These are phyloP conservation scores for Scaptomyza reducta DNA, from an alignment of 2,888 invertebrate species.

Conservation along the genomic window DNA sequence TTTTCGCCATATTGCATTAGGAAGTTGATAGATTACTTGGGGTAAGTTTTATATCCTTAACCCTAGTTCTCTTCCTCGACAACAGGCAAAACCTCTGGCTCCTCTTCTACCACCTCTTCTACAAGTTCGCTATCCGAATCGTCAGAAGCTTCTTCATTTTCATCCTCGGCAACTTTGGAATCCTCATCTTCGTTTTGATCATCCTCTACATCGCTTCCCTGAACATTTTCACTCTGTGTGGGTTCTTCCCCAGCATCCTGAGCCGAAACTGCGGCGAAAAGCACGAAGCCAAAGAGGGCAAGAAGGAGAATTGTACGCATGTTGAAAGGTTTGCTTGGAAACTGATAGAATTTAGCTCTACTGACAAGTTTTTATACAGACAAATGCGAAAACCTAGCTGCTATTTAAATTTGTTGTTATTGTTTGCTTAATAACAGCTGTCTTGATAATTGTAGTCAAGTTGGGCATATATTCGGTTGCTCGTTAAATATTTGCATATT, in stretches of 20 bases:
- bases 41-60: background rate
- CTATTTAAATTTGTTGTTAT: constrained; percentile 18
- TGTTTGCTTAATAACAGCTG: constrained; percentile 61
- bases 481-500: constrained; percentile 47
- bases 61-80: background rate
- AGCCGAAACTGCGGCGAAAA: constrained; percentile 45
- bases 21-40: background rate
- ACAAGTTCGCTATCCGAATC: background rate
- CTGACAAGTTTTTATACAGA: constrained; percentile 49
- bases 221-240: background rate
- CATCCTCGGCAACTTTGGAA: background rate
- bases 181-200: constrained; percentile 3
- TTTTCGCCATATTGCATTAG: background rate
- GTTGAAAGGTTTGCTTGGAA: constrained; percentile 28
- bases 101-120: background rate
- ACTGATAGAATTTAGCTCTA: constrained; percentile 49
- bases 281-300: constrained; percentile 63
- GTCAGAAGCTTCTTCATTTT: background rate
- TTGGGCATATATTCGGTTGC: constrained; percentile 14
- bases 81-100: background rate
- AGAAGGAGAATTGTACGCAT: constrained; percentile 62
- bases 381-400: constrained; percentile 3
- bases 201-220: background rate
- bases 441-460: constrained; percentile 28
- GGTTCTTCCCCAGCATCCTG: background rate